Percentiles rank a stretch among this genome's conserved stretches.
Conservation (phyloP, 2,113 vertebrate genomes). For the Pseudopipra pipra region DNA sequence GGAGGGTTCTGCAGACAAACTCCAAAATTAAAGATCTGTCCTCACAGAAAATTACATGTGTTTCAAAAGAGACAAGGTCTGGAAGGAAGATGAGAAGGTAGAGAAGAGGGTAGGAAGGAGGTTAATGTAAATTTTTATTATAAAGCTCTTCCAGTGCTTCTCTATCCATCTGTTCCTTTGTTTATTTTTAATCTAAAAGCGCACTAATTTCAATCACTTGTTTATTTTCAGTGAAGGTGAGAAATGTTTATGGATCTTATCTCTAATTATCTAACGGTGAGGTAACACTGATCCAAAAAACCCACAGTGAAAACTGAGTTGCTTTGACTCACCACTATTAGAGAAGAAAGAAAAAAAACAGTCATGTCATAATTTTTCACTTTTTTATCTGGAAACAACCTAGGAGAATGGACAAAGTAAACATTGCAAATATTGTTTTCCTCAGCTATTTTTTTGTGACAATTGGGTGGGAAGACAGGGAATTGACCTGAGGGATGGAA, state of each 20-base stretch:
- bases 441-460: neutral
- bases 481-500: neutral
- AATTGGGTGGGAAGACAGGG: neutral
- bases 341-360: neutral
- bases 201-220: neutral
- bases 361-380: neutral
- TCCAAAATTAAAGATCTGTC: neutral
- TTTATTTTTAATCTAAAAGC: neutral
- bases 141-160: fast-evolving
- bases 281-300: neutral
- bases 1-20: neutral
- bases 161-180: neutral
- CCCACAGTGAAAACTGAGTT: neutral
- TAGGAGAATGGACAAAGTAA: neutral
- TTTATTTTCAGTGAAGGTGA: neutral
- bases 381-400: neutral
- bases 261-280: neutral
- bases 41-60: neutral
- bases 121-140: neutral
- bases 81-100: neutral
- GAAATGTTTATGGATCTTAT: neutral
- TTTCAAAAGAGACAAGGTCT: neutral
- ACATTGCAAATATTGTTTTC: neutral
- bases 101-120: fast-evolving
- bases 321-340: fast-evolving